Evolutionary conservation across 2,113 vertebrate species (phyloP).

Genomic region (Limnothrissa miodon): DNA sequence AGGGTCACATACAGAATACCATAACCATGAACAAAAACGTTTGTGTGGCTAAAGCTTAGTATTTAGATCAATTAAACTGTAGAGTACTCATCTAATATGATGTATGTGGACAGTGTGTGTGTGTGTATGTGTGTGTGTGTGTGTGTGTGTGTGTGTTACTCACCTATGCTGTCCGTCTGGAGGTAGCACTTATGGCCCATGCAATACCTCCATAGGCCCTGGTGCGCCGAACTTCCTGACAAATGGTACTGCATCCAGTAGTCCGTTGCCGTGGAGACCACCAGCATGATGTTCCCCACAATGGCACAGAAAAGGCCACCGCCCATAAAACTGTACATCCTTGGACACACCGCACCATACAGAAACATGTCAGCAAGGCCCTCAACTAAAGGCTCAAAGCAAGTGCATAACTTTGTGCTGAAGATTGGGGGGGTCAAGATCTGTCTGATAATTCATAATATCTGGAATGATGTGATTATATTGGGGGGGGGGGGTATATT

Average conservation of each 20-base stretch:
- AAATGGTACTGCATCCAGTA: slow-evolving; percentile 84
- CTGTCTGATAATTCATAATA: too few relatives aligned
- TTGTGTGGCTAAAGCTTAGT: not conserved
- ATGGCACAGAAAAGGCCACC: slow-evolving; percentile 84
- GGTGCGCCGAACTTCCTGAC: slow-evolving; percentile 79
- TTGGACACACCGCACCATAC: slow-evolving; percentile 41
- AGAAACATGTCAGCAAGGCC: not conserved
- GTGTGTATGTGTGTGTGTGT: not conserved
- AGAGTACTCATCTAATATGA: not conserved
- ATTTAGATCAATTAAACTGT: not conserved
- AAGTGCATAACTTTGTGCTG: too few relatives aligned
- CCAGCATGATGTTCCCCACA: slow-evolving; percentile 80
- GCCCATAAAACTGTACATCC: slow-evolving; percentile 87
- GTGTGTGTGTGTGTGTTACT: slow-evolving; percentile 36
- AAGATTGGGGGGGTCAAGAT: too few relatives aligned
- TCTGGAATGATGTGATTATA: too few relatives aligned
- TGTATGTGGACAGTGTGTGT: not conserved
- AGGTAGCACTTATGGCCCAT: slow-evolving; percentile 81
- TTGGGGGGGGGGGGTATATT: too few relatives aligned
- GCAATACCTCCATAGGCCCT: slow-evolving; percentile 85
- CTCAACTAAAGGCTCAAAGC: too few relatives aligned
- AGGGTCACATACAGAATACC: not conserved
- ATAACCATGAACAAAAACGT: not conserved
- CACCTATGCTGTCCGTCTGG: slow-evolving; percentile 82
- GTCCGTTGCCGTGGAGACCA: slow-evolving; percentile 74